phyloP scores from a whole-genome alignment of 2,888 invertebrate species.

The Conus canariensis region DNA sequence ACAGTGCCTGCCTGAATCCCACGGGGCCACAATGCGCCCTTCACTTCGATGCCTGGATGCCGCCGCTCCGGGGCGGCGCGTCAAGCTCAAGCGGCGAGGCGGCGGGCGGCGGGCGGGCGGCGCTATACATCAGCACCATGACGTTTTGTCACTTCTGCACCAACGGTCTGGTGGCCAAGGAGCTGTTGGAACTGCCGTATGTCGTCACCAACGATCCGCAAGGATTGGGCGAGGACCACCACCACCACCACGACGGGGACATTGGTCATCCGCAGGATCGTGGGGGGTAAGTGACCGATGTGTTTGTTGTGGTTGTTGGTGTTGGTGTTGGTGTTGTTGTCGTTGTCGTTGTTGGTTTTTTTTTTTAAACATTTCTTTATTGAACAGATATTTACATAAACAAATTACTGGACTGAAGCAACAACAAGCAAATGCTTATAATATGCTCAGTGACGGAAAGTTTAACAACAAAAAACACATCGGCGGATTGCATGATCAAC shows the following conservation, averaged over 20 bases:
- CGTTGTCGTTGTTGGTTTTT: no score
- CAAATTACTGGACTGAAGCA: no score
- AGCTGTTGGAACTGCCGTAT: not conserved
- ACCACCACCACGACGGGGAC: not conserved
- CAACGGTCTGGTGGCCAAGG: not conserved
- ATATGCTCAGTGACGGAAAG: no score
- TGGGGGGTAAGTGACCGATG: not conserved
- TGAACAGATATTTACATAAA: no score
- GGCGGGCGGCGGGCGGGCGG: not conserved
- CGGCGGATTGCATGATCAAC: no score
- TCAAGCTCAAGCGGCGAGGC: not conserved
- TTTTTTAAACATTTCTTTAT: no score
- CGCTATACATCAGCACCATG: not conserved
- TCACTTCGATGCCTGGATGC: not conserved
- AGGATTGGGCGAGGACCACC: not conserved
- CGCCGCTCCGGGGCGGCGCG: not conserved
- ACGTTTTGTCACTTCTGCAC: not conserved
- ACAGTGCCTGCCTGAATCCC: not conserved
- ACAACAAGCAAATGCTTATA: no score
- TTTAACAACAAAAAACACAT: no score
- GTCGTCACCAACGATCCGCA: not conserved
- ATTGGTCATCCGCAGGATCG: not conserved
- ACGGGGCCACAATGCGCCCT: slow-evolving; percentile 1
- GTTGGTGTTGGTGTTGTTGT: no score
- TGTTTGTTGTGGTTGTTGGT: no score